phyloP scores from a whole-genome alignment of 2,113 vertebrate species.

The Circaetus cinerascens region DNA sequence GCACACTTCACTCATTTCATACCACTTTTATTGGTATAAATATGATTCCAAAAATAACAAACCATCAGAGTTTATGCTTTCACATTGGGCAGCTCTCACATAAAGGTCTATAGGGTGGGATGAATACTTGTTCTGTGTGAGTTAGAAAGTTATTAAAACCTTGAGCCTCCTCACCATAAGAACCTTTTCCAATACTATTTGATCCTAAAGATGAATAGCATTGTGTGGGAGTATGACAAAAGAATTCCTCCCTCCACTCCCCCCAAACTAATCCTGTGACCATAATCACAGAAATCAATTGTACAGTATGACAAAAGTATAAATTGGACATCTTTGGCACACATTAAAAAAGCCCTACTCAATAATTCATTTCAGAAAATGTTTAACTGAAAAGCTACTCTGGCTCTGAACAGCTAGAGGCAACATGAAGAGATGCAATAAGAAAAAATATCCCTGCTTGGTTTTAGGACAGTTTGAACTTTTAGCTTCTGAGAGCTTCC shows the following conservation, averaged over 20 bases:
- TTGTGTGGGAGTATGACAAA: not conserved
- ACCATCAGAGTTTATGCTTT: not conserved
- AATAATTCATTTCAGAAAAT: not conserved
- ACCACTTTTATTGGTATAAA: not conserved
- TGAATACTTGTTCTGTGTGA: not conserved
- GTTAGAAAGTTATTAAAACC: not conserved
- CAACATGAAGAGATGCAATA: not conserved
- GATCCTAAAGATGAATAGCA: not conserved
- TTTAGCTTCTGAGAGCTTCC: not conserved
- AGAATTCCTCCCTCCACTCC: too few relatives aligned
- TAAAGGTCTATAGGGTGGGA: not conserved
- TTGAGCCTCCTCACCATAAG: not conserved
- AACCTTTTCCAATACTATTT: not conserved
- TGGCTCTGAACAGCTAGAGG: not conserved
- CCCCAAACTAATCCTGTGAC: not conserved
- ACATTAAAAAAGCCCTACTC: not conserved
- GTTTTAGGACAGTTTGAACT: not conserved
- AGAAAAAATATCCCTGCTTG: not conserved
- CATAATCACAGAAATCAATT: not conserved
- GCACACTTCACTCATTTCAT: not conserved
- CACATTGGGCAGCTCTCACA: not conserved
- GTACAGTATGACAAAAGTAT: not conserved
- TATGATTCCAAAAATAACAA: not conserved
- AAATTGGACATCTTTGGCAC: not conserved
- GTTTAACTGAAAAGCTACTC: not conserved